phyloP scores from a whole-genome alignment of 2,888 invertebrate species.

The Pyralis farinalis region DNA sequence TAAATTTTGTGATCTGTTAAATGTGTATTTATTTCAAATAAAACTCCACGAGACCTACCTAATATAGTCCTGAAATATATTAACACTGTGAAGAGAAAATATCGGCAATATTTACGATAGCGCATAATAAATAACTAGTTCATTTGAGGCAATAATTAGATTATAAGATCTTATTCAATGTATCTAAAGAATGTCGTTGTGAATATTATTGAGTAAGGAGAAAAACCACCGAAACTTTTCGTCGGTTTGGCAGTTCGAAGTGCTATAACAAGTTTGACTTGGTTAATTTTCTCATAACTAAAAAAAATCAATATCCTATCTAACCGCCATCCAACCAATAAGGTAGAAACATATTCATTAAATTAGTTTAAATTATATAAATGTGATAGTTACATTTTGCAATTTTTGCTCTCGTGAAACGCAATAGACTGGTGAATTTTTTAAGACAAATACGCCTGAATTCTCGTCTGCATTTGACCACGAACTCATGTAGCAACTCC shows the following conservation, averaged over 20 bases:
- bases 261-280: slow-evolving; percentile 1
- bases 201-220: not conserved
- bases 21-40: too few relatives aligned
- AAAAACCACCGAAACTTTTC: not conserved
- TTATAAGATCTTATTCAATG: too few relatives aligned
- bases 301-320: not conserved
- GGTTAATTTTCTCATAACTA: not conserved
- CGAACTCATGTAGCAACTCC: not conserved
- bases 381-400: too few relatives aligned
- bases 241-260: not conserved
- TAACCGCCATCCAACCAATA: not conserved
- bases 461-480: not conserved
- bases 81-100: too few relatives aligned
- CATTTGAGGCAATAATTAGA: too few relatives aligned
- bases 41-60: too few relatives aligned
- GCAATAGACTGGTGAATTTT: not conserved
- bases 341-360: not conserved
- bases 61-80: too few relatives aligned
- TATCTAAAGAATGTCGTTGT: slow-evolving; percentile 2
- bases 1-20: too few relatives aligned
- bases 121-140: too few relatives aligned
- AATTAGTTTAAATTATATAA: too few relatives aligned
- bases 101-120: too few relatives aligned
- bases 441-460: slow-evolving; percentile 1
- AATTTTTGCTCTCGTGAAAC: not conserved